Evolutionary conservation across 2,113 vertebrate genomes (phyloP).

Genomic region (Synchiropus splendidus): DNA sequence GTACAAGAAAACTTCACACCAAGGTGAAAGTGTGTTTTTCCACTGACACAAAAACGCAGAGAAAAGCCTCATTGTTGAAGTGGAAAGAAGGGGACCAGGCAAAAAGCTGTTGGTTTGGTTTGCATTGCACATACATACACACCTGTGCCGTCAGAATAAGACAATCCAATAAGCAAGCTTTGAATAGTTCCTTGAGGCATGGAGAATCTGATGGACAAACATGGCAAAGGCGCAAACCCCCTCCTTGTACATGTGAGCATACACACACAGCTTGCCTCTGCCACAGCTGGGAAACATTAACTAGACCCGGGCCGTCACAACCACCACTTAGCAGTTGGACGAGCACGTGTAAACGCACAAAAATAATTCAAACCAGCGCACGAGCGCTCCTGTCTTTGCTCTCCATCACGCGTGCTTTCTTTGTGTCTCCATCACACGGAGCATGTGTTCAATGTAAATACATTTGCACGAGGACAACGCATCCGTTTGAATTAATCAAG

Average conservation of each 20-base stretch:
- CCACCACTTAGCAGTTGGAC: conserved; percentile 22
- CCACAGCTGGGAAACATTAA: conserved; percentile 63
- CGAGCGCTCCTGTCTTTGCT: conserved; percentile 5
- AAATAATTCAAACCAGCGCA: conserved; percentile 19
- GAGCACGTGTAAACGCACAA: conserved; percentile 27
- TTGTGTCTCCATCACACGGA: background rate
- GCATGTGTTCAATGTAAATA: too few species aligned
- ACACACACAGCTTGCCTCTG: conserved; percentile 14
- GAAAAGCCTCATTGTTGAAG: background rate
- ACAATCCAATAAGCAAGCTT: conserved; percentile 8
- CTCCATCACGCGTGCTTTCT: conserved; percentile 5
- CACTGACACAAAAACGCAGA: conserved; percentile 1
- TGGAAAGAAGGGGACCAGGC: too few species aligned
- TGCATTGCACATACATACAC: too few species aligned
- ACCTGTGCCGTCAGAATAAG: background rate
- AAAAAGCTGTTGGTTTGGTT: too few species aligned
- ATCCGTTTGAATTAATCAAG: too few species aligned
- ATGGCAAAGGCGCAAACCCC: conserved; percentile 6
- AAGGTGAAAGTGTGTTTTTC: conserved; percentile 11
- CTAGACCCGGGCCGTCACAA: conserved; percentile 23
- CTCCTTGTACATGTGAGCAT: background rate
- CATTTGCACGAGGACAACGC: too few species aligned
- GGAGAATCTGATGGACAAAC: conserved; percentile 12
- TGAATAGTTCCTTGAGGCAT: conserved; percentile 18
- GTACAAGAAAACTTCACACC: conserved; percentile 16